These are phyloP conservation scores for Unio pictorum DNA, from an alignment of 2,888 invertebrate genomes.

Conservation along the genomic window DNA sequence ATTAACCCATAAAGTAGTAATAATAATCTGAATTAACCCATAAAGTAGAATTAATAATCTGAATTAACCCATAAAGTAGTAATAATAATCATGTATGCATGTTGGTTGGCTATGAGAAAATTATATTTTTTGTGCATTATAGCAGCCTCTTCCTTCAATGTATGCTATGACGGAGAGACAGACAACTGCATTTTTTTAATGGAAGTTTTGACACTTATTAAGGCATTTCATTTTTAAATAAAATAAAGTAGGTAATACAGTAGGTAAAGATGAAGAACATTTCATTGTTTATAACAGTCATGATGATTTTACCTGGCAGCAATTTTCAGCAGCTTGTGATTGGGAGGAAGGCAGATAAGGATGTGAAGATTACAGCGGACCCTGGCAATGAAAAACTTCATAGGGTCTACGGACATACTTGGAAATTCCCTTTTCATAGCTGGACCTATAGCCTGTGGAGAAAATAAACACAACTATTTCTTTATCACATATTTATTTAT, in stretches of 20 bases:
- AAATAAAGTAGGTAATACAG: background rate
- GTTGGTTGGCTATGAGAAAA: too few relatives aligned
- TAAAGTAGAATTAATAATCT: too few relatives aligned
- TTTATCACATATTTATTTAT: too few relatives aligned
- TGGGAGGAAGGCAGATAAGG: constrained; percentile 67
- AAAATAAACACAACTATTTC: background rate
- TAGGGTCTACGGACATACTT: constrained; percentile 64
- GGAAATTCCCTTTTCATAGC: constrained; percentile 68
- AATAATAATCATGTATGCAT: too few relatives aligned
- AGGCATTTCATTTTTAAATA: background rate
- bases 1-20: too few relatives aligned
- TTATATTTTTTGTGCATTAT: too few relatives aligned
- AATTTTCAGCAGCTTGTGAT: constrained; percentile 59
- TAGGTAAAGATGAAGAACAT: background rate
- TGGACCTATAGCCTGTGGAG: constrained; percentile 53
- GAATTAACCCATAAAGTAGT: too few relatives aligned
- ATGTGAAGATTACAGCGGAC: constrained; percentile 70
- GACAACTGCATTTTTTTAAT: too few relatives aligned
- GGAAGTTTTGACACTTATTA: background rate
- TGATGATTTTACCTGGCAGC: constrained; percentile 49
- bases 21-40: too few relatives aligned
- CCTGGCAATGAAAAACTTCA: constrained; percentile 70
- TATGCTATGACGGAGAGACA: too few relatives aligned
- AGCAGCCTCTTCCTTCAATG: too few relatives aligned
- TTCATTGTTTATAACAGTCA: background rate